Base-by-base conservation (phyloP, 1,140 invertebrate species). In the Sarcophaga peregrina region DNA sequence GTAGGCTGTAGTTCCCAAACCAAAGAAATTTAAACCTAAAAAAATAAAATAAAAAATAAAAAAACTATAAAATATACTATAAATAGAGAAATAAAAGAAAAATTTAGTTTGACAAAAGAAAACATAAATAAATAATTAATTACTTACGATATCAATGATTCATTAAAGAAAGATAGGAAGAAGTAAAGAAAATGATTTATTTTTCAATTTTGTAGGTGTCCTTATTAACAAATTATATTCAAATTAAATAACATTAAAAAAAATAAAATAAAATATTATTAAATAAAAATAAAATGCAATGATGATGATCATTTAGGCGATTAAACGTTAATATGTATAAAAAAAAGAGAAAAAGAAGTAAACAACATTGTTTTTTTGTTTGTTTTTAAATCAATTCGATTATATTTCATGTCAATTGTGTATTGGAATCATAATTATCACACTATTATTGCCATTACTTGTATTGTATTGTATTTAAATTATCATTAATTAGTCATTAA, bases 1-100 rank as follows among this genome's bases (percentile, higher is more conserved):
- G 75, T 78, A 78, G 75, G 75, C 75, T 78, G 75, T 78, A 78
- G 75, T 78, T 78, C 75, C 75, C 75, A 78, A 78, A 78, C 75
- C 75, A 78, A 78, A 78, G 75, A 78, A 50, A 78, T 8, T 47
- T 45, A 78, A 78, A 48, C 47, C 47, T 78, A 78, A 76, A 48
- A 17, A 78, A 78, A 10, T 1, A 46, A 45, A 46, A 46, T 46
- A 74, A 13, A 74, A 25, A 8, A 73, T 2, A 37, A 37, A 37
- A 37, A 37, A 37, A 37, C 25, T 37, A 1, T 37, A 37, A 37
- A 76, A 46, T 47, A 46, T 46, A 76, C 25, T 37, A 37, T 37
- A 37, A 37, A 37, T 37, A 37, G 25, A 1, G 25, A 37, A 37
- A 37, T 37, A 37, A 37, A n/a, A n/a, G 6, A 78, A 52, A 75